phyloP scores from a whole-genome alignment of 2,113 vertebrate genomes.

The Lonchura striata region DNA sequence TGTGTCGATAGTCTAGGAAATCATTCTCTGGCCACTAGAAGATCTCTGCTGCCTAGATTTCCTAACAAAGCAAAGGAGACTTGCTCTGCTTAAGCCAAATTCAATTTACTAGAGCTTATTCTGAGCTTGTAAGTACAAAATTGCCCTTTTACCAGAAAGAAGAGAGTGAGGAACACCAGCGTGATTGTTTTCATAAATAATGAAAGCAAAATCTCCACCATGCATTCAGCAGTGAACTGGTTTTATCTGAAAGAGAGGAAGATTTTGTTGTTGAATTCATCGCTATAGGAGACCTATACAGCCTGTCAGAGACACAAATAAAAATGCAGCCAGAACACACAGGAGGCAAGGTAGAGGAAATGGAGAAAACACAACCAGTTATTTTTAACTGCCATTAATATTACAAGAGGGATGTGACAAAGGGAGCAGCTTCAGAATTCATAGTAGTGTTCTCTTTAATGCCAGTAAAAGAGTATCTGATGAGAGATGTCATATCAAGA shows the following conservation, averaged over 20 bases:
- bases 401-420: slow-evolving; percentile 8
- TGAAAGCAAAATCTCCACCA: background rate
- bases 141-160: background rate
- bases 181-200: slow-evolving; percentile 8
- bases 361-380: background rate
- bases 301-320: background rate
- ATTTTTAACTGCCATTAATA: slow-evolving; percentile 36
- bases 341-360: background rate
- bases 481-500: background rate
- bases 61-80: background rate
- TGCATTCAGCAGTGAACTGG: background rate
- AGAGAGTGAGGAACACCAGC: background rate
- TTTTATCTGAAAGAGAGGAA: background rate
- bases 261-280: background rate
- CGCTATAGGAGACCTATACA: background rate
- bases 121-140: background rate
- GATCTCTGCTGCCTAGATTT: background rate
- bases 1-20: background rate
- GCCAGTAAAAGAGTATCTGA: background rate
- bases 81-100: background rate
- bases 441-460: background rate
- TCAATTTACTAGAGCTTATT: background rate
- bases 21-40: background rate
- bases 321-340: background rate
- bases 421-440: background rate